phyloP scores from a whole-genome alignment of 2,113 vertebrate species.

The Saccopteryx leptura region DNA sequence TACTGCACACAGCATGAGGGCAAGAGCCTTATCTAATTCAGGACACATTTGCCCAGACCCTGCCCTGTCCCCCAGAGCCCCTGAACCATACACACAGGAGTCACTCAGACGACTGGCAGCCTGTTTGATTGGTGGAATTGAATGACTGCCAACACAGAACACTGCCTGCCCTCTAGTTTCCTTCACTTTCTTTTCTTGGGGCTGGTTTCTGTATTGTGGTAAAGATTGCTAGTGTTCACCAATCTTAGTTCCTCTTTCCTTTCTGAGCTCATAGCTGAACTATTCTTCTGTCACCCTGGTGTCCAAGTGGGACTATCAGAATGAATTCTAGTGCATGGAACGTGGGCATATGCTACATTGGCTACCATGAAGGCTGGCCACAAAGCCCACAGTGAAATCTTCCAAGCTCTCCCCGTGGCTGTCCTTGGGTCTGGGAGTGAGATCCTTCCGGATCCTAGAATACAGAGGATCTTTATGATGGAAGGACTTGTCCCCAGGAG shows the following conservation, averaged over 20 bases:
- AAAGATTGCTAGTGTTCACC: background rate
- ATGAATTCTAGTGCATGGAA: background rate
- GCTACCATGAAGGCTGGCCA: background rate
- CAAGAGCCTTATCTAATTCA: background rate
- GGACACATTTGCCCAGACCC: background rate
- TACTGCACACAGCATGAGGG: background rate
- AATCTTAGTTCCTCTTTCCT: background rate
- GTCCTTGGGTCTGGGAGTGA: background rate
- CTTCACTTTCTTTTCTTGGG: background rate
- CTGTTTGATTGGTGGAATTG: background rate
- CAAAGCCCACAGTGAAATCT: background rate
- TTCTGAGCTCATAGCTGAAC: background rate
- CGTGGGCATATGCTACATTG: background rate
- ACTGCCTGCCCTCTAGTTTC: background rate
- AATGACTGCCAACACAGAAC: background rate
- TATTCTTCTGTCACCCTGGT: background rate
- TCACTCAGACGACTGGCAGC: background rate
- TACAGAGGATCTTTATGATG: background rate
- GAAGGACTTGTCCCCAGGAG: background rate
- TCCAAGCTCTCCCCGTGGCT: background rate
- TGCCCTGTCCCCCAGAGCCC: background rate
- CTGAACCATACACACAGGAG: background rate
- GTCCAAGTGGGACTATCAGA: background rate
- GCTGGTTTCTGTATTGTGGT: background rate
- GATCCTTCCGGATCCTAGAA: background rate